phyloP scores from a whole-genome alignment of 2,113 vertebrate genomes.

The Casuarius casuarius region DNA sequence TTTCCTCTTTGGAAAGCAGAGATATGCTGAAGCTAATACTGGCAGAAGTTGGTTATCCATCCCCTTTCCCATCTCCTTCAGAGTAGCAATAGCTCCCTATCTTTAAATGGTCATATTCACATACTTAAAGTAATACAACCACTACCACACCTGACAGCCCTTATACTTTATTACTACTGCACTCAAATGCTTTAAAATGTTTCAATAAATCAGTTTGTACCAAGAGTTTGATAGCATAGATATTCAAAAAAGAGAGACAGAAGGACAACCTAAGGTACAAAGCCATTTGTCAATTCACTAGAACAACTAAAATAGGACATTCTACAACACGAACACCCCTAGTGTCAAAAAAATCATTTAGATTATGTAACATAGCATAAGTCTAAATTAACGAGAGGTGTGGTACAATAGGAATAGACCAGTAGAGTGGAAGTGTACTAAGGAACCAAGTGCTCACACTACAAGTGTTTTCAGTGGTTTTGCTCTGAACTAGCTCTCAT shows the following conservation, averaged over 20 bases:
- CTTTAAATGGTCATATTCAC: neutral
- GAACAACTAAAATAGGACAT: neutral
- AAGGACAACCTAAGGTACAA: neutral
- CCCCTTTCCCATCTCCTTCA: neutral
- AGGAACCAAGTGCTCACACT: neutral
- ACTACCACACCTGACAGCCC: neutral
- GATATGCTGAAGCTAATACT: neutral
- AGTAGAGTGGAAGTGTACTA: neutral
- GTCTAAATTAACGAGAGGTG: neutral
- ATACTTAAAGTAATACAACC: neutral
- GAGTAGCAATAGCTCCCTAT: neutral
- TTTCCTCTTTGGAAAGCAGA: neutral
- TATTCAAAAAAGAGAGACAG: neutral
- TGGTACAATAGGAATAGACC: neutral
- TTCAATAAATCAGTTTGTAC: neutral
- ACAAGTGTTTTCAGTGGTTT: neutral
- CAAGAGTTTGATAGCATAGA: neutral
- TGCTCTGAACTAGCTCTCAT: neutral
- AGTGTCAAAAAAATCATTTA: neutral
- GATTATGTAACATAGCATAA: neutral
- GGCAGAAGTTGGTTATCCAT: neutral
- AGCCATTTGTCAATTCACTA: neutral
- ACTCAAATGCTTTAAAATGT: neutral
- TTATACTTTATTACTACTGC: neutral
- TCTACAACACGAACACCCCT: neutral